Base-by-base conservation (phyloP, 2,888 invertebrate species). In the Ischnus inquisitorius region DNA sequence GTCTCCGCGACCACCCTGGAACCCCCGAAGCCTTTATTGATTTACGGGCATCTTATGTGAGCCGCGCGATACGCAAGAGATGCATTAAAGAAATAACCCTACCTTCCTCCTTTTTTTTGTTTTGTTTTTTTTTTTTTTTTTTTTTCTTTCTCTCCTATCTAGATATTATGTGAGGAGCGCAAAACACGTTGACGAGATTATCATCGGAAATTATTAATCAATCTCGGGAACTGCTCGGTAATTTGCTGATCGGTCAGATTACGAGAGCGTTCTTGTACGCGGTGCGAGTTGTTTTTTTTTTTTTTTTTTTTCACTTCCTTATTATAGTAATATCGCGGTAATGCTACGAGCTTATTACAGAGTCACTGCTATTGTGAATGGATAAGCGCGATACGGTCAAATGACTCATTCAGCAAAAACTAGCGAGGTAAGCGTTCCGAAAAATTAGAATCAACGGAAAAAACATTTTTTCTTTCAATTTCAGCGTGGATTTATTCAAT, bases 201-300 rank as follows among this genome's bases (percentile, higher is more conserved):
- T 34, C 77, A 62, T 78, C 68, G 77, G n/a, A 46, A 68, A 78
- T 78, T 78, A 78, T 78, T 78, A 78, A 78, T 78, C 68, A 68
- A 78, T 68, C 62, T 68, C 39, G 14, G 48, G 48, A 46, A 12
- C 19, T 43, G 28, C 28, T 43, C 46, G 43, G 67, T 34, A 77
- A 77, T 68, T 77, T 68, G 12, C 67, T 57, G 67, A 77, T 77
- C 77, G 57, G 10, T 19, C 19, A 68, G 57, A 68, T 60, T 68
- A n/a, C 57, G 12, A 34, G 41, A 28, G 6, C 16, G 28, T 25
- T 60, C 16, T 68, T 4, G 64, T 60, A 3, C 46, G n/a, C 51
- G 65, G 19, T 25, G 25, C 22, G 43, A 41, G n/a, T 46, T 28
- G 6, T 22, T 10, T 51, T 16, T 67, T 57, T 67, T 57, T 60